These are phyloP conservation scores for Acanthiza pusilla DNA, from an alignment of 2,797 vertebrate genomes.

Conservation along the genomic window DNA sequence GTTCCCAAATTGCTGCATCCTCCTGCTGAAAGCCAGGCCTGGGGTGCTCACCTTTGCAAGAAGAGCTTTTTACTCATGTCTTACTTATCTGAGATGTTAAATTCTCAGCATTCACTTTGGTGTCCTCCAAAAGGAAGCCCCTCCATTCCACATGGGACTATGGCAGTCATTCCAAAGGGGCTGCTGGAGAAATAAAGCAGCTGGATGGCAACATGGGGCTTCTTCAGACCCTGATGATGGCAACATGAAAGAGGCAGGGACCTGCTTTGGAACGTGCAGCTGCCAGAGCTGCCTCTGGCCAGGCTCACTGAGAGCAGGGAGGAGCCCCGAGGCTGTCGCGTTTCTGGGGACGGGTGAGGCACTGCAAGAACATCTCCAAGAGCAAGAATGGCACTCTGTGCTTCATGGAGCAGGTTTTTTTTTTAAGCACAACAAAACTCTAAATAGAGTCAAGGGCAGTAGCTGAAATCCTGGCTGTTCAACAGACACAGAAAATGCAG, in stretches of 20 bases:
- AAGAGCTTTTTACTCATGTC: background rate
- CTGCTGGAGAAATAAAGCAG: background rate
- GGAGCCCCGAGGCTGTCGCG: fast-evolving
- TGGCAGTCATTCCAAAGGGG: background rate
- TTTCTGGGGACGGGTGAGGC: background rate
- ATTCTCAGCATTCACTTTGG: background rate
- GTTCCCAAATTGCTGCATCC: background rate
- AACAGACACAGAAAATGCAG: background rate
- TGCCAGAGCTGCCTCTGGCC: background rate
- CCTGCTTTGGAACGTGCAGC: fast-evolving
- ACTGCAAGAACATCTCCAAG: background rate
- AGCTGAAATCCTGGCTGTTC: background rate
- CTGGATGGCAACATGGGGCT: fast-evolving
- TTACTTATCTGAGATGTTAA: background rate
- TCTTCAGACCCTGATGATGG: background rate
- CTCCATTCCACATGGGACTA: fast-evolving
- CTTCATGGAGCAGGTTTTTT: background rate
- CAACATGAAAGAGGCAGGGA: background rate
- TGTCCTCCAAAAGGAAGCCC: background rate
- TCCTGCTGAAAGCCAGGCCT: background rate
- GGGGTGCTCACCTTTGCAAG: background rate
- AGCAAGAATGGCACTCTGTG: background rate
- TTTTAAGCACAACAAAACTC: background rate
- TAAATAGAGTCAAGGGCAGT: background rate
- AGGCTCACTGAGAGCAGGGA: fast-evolving